Conservation (phyloP, 2,888 invertebrate species). For the Linnaemya tessellans region DNA sequence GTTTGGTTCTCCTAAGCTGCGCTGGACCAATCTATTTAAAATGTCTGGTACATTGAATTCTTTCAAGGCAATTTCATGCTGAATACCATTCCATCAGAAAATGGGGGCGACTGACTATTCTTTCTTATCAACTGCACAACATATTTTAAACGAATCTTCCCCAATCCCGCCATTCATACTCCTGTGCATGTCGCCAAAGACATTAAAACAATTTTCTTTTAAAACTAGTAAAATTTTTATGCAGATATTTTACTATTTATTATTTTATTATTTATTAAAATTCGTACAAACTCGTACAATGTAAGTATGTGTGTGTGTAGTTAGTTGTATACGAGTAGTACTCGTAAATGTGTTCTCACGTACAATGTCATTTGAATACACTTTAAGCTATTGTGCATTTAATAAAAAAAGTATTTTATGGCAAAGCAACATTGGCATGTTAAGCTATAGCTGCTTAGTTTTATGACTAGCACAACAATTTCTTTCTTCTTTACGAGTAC, state of each 20-base stretch:
- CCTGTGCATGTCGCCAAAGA: background rate
- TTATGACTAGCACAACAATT: slow-evolving; percentile 39
- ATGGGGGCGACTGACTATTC: too few relatives aligned
- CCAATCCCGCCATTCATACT: background rate
- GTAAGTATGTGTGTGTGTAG: background rate
- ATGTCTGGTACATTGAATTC: too few relatives aligned
- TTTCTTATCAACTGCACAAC: background rate
- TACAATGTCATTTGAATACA: background rate
- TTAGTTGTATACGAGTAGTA: background rate
- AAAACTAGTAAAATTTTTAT: slow-evolving; percentile 1
- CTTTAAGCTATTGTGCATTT: slow-evolving; percentile 27
- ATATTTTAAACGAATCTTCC: background rate
- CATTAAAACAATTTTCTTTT: background rate
- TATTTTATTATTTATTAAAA: too few relatives aligned
- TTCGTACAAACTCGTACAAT: background rate
- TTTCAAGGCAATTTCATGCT: too few relatives aligned
- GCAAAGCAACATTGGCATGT: background rate
- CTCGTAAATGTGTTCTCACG: slow-evolving; percentile 11
- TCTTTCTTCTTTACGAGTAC: background rate
- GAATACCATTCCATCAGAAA: background rate
- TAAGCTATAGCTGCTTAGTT: slow-evolving; percentile 29
- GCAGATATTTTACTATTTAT: background rate
- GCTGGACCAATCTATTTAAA: background rate
- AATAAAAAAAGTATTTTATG: background rate
- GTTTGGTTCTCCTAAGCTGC: too few relatives aligned